Evolutionary conservation across 2,888 invertebrate species (phyloP), one percentile per base, ranked within the genome.

Genomic region (Chrysolina oricalcia): DNA sequence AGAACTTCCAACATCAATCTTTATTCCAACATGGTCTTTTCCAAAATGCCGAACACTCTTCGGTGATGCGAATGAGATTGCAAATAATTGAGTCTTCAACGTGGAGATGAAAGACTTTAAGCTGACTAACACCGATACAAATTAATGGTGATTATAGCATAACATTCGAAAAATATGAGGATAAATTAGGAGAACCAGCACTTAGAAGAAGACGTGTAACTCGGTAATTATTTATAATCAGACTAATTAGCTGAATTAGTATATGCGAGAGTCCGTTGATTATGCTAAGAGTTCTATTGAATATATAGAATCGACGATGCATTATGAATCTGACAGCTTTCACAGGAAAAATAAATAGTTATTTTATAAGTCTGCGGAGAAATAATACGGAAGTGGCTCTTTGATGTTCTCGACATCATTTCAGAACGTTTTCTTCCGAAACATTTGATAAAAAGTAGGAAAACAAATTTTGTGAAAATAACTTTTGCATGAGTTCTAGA

Each of bases 171-270:
- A 35, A 59, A 35, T 59, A 35, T 35, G 59, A 59, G n/a, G 9
- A 35, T 27, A 11, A 59, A 17, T 59, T 10, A 35, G 27, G 27
- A 15, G 59, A 59, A 59, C n/a, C 35, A 35, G 27, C 59, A 59
- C 59, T 35, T 10, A 15, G 8, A 59, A 56, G 21, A 56, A 59
- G 27, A 59, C 59, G 59, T 59, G 27, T 17, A 59, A 35, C 0
- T 9, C 8, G 35, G 23, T 17, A 23, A 59, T 59, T 59, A 59
- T 27, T 59, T 59, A 27, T 59, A 59, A 59, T 35, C 17, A 8
- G 35, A 59, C 27, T 59, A 59, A 59, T 59, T 59, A 59, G 23
- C 35, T 11, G 15, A 59, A 59, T 59, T 59, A 59, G 23, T 59
- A 17, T 15, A 6, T 27, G 53, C 21, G 53, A 59, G 27, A 35